Evolutionary conservation across 2,888 invertebrate genomes (phyloP).

Genomic region (Lycia hirtaria): DNA sequence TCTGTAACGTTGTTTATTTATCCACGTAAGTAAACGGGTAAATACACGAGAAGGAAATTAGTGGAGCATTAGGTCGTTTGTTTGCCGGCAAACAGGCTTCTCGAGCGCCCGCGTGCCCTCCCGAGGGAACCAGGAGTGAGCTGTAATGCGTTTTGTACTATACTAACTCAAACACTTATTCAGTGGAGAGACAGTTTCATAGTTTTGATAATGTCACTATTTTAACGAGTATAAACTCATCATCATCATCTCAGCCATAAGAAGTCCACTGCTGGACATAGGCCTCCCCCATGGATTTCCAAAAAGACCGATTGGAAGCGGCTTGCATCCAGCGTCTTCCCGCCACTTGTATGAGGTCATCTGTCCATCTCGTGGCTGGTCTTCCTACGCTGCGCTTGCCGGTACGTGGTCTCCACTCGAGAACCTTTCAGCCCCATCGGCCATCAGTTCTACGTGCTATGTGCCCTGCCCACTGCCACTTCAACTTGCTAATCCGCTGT

Average conservation of each 20-base stretch:
- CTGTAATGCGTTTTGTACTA: constrained; percentile 12
- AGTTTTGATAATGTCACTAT: constrained; percentile 4
- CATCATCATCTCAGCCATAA: not conserved
- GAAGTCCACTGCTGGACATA: too few species aligned
- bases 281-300: too few species aligned
- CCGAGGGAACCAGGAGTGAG: not conserved
- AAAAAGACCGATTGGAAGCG: too few species aligned
- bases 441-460: too few species aligned
- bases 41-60: constrained; percentile 33
- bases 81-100: constrained; percentile 21
- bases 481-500: too few species aligned
- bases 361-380: too few species aligned
- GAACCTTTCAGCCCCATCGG: too few species aligned
- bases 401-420: too few species aligned
- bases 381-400: too few species aligned
- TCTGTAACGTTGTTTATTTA: constrained; percentile 32
- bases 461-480: too few species aligned
- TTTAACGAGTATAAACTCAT: not conserved
- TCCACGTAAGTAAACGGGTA: constrained; percentile 25
- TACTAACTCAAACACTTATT: constrained; percentile 24
- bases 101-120: not conserved
- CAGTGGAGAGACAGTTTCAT: constrained; percentile 17
- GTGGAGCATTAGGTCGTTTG: constrained; percentile 31
- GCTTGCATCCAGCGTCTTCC: too few species aligned
- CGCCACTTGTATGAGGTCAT: too few species aligned